Evolutionary conservation across 2,797 vertebrate genomes (phyloP).

Genomic region (Cetoscarus ocellatus): DNA sequence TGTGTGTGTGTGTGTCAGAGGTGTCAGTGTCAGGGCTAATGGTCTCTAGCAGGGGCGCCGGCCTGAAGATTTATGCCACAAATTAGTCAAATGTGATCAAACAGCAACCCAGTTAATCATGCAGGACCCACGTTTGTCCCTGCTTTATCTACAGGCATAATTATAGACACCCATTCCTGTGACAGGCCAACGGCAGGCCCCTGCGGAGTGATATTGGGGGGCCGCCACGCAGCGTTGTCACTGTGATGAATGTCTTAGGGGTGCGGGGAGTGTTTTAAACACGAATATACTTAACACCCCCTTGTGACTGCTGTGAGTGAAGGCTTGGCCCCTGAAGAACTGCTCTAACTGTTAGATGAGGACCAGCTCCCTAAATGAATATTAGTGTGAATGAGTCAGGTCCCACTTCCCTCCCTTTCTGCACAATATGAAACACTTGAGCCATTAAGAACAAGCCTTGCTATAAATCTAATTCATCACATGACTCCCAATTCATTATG

Average conservation of each 20-base stretch:
- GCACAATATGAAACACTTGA: conserved; percentile 65
- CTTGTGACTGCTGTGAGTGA: conserved; percentile 69
- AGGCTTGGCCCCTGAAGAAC: conserved; percentile 57
- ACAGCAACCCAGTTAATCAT: conserved; percentile 90
- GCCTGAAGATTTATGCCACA: conserved; percentile 91
- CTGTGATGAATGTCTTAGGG: conserved; percentile 86
- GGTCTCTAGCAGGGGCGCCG: conserved; percentile 78
- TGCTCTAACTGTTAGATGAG: conserved; percentile 55
- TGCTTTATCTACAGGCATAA: conserved; percentile 88
- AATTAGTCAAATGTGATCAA: conserved; percentile 95
- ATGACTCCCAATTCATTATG: conserved; percentile 78
- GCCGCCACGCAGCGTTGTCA: conserved; percentile 78
- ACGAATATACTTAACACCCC: conserved; percentile 83
- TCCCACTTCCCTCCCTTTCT: conserved; percentile 34
- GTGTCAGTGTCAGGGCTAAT: conserved; percentile 82
- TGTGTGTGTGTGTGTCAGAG: conserved; percentile 63
- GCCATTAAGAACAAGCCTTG: conserved; percentile 64
- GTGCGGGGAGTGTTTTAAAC: conserved; percentile 82
- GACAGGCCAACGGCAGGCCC: conserved; percentile 83
- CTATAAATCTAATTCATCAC: conserved; percentile 77
- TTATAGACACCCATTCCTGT: conserved; percentile 88
- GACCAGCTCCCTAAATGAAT: conserved; percentile 59
- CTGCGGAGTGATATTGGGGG: conserved; percentile 84
- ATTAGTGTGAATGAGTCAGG: conserved; percentile 56
- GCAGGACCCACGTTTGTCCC: conserved; percentile 85